phyloP scores from a whole-genome alignment of 2,888 invertebrate genomes.

The Lepeophtheirus nordmannii region DNA sequence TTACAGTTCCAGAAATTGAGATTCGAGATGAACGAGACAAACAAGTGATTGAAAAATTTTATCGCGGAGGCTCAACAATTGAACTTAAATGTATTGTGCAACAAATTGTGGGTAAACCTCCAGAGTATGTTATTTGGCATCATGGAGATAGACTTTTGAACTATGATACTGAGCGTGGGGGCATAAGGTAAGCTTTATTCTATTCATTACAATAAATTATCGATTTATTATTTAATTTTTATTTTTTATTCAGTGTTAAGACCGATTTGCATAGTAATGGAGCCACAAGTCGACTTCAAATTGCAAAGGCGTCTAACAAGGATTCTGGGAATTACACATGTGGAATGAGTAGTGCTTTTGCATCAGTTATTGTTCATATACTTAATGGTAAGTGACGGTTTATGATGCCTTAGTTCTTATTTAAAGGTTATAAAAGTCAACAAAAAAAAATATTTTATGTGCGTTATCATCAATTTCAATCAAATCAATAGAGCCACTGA shows the following conservation, averaged over 20 bases:
- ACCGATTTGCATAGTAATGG: conserved; percentile 26
- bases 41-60: conserved; percentile 58
- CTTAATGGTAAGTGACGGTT: conserved; percentile 15
- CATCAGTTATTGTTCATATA: conserved; percentile 21
- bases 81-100: conserved; percentile 64
- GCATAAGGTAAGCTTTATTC: conserved; percentile 32
- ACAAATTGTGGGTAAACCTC: conserved; percentile 39
- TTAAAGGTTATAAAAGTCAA: too few species aligned
- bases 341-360: conserved; percentile 21
- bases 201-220: conserved; percentile 34
- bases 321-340: conserved; percentile 23
- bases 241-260: conserved; percentile 27
- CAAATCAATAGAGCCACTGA: too few species aligned
- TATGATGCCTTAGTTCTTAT: too few species aligned
- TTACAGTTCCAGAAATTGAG: conserved; percentile 59
- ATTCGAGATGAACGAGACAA: conserved; percentile 62
- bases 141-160: conserved; percentile 31
- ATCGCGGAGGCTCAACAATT: conserved; percentile 64
- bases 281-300: conserved; percentile 18
- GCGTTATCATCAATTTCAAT: too few species aligned
- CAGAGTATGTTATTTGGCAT: conserved; percentile 30
- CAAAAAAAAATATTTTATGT: too few species aligned
- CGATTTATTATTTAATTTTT: neutral
- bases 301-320: conserved; percentile 1
- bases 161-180: conserved; percentile 30